phyloP scores from a whole-genome alignment of 2,797 vertebrate species.

The Manis pentadactyla region DNA sequence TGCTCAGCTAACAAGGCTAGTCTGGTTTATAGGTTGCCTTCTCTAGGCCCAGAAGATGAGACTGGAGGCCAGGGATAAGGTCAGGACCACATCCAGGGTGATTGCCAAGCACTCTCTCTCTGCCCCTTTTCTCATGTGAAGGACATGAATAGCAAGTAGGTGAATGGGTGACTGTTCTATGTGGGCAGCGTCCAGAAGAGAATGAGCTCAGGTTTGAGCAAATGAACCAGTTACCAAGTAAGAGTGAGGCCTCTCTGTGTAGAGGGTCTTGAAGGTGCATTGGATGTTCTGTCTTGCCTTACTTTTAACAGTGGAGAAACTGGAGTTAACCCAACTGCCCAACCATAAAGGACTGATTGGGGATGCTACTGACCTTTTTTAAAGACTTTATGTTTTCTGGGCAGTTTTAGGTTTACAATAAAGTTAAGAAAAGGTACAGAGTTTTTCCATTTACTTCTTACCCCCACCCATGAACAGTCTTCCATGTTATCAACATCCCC shows the following conservation, averaged over 20 bases:
- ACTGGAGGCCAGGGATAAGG: not conserved
- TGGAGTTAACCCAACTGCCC: not conserved
- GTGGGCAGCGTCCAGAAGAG: slow-evolving; percentile 97
- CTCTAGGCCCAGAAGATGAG: not conserved
- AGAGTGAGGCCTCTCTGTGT: not conserved
- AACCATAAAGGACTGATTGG: not conserved
- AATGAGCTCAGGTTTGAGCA: slow-evolving; percentile 95
- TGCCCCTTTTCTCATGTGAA: slow-evolving; percentile 84
- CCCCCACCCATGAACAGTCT: not conserved
- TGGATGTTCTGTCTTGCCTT: not conserved
- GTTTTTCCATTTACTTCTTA: not conserved
- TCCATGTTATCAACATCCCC: not conserved
- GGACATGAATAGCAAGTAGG: slow-evolving; percentile 95
- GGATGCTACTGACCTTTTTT: not conserved
- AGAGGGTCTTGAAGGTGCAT: too few relatives aligned
- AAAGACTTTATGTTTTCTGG: not conserved
- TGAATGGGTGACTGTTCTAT: slow-evolving; percentile 92
- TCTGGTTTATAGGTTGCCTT: not conserved
- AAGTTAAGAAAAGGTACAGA: not conserved
- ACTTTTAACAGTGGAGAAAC: not conserved
- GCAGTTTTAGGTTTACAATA: not conserved
- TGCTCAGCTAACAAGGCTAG: not conserved
- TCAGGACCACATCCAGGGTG: too few relatives aligned
- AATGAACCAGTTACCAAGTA: slow-evolving; percentile 96
- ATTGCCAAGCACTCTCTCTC: not conserved